These are phyloP conservation scores for Pseudomyrmex sp. DNA, from an alignment of 1,140 invertebrate genomes.

Conservation along the genomic window DNA sequence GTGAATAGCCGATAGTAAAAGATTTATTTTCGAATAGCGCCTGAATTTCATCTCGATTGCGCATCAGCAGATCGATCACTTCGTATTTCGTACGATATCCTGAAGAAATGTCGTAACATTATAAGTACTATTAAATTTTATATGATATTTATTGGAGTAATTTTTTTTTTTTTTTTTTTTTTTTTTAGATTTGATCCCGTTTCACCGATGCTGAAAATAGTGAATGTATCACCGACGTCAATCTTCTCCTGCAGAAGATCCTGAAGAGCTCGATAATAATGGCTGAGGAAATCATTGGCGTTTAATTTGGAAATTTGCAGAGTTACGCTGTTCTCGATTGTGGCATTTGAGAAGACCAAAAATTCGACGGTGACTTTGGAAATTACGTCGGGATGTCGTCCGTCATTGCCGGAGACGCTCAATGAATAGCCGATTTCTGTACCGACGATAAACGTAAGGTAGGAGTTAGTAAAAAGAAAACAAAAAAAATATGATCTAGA, in stretches of 20 bases:
- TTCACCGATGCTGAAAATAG: slow-evolving; percentile 91
- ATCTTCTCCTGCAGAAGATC: slow-evolving; percentile 89
- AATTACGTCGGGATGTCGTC: slow-evolving; percentile 92
- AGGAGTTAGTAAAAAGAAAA: neutral
- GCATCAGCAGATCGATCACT: slow-evolving; percentile 87
- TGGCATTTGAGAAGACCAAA: slow-evolving; percentile 91
- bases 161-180: neutral
- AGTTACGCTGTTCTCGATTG: slow-evolving; percentile 93
- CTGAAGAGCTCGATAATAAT: slow-evolving; percentile 90
- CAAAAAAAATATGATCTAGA: neutral
- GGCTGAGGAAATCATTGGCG: slow-evolving; percentile 90
- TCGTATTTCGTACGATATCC: slow-evolving; percentile 88
- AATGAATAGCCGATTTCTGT: slow-evolving; percentile 89
- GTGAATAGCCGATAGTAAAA: slow-evolving; percentile 89
- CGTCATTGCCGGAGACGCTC: slow-evolving; percentile 95
- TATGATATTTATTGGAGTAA: neutral
- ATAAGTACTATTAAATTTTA: neutral
- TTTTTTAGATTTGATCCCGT: slow-evolving; percentile 85
- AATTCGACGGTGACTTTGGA: slow-evolving; percentile 94
- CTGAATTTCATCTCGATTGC: slow-evolving; percentile 88
- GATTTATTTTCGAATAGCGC: slow-evolving; percentile 87
- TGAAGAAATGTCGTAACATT: slow-evolving; percentile 61
- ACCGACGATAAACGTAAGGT: neutral
- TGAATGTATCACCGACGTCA: slow-evolving; percentile 88
- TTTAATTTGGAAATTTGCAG: slow-evolving; percentile 90